These are phyloP conservation scores for Corythornis leucogaster DNA, from an alignment of 2,797 vertebrate genomes.

Conservation along the genomic window DNA sequence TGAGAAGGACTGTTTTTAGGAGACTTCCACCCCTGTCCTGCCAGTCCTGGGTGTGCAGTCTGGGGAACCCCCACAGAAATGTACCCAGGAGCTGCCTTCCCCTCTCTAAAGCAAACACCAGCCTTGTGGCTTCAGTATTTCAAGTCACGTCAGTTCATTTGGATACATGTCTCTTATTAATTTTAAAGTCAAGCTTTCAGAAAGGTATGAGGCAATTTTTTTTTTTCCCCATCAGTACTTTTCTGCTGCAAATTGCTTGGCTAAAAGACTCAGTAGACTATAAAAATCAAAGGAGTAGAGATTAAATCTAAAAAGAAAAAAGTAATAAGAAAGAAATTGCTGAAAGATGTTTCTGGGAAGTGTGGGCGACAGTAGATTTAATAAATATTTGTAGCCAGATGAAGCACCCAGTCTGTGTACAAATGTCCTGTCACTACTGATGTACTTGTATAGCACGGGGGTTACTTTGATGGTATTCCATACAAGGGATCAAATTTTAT, in stretches of 20 bases:
- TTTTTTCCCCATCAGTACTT: neutral
- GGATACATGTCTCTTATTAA: neutral
- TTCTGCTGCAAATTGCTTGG: neutral
- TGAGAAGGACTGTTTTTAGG: slow-evolving; percentile 13
- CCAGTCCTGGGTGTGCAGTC: neutral
- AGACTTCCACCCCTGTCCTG: neutral
- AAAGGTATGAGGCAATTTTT: neutral
- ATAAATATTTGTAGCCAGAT: neutral
- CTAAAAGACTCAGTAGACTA: neutral
- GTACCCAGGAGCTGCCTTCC: neutral
- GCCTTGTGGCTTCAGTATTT: neutral
- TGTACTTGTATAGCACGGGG: neutral
- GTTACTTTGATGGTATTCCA: neutral
- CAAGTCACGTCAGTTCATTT: accelerated
- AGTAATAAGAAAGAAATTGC: neutral
- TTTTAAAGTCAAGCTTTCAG: neutral
- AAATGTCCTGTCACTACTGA: neutral
- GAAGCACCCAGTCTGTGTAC: neutral
- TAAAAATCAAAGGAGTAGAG: neutral
- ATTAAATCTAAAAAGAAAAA: neutral
- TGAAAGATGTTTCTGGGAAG: neutral
- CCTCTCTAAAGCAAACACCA: neutral
- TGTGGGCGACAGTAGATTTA: neutral
- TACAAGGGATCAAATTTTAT: neutral
- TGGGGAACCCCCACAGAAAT: neutral